Percentiles rank a stretch among this genome's conserved stretches.
Evolutionary conservation across 2,113 vertebrate species (phyloP).

Genomic region (Proteles cristata): DNA sequence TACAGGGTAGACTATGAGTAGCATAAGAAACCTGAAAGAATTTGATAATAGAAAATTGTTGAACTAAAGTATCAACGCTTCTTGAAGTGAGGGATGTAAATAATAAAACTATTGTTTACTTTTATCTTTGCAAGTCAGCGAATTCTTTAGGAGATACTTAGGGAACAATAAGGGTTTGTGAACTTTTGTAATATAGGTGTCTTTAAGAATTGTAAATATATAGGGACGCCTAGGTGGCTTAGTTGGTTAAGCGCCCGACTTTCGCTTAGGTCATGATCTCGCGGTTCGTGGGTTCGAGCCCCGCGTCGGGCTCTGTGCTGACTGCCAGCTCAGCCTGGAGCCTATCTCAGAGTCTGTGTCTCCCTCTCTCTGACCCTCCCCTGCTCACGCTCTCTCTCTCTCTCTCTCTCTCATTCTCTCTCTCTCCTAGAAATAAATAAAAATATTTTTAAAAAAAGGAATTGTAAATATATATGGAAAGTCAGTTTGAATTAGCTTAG

Average conservation of each 20-base stretch:
- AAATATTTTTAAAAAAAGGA: not conserved
- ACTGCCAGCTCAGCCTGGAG: too few species aligned
- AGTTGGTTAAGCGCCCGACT: too few species aligned
- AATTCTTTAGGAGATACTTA: not conserved
- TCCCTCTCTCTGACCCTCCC: too few species aligned
- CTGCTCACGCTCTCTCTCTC: too few species aligned
- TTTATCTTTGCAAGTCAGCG: not conserved
- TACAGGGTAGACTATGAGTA: not conserved
- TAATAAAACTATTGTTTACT: not conserved
- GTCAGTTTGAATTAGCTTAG: not conserved
- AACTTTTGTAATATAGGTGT: not conserved
- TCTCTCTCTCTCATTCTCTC: too few species aligned
- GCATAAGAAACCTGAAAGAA: not conserved
- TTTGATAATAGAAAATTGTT: not conserved
- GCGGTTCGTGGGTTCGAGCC: too few species aligned
- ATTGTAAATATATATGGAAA: not conserved
- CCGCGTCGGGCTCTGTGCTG: too few species aligned
- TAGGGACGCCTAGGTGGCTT: too few species aligned
- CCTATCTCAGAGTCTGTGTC: too few species aligned
- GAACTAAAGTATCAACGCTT: not conserved
- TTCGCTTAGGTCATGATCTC: too few species aligned
- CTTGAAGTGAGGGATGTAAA: not conserved
- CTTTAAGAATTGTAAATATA: not conserved
- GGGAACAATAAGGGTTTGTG: not conserved
- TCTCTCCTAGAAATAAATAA: too few species aligned